Evolutionary conservation across 2,113 vertebrate species (phyloP).

Genomic region (Maylandia zebra): DNA sequence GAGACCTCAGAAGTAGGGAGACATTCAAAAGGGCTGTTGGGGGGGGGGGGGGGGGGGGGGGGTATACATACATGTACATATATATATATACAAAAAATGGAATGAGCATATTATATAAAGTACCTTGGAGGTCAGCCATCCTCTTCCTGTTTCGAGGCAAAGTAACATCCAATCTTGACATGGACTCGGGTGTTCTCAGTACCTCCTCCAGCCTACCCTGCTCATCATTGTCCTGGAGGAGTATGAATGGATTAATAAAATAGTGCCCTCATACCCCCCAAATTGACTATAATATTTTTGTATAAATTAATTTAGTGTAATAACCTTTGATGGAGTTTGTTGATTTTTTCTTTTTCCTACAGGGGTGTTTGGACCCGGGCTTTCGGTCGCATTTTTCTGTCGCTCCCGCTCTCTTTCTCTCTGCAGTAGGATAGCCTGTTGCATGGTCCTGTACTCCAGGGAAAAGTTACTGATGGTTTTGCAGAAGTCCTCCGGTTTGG

Average conservation of each 20-base stretch:
- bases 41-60: rapidly evolving
- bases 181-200: constrained; percentile 54
- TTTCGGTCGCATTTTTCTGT: constrained; percentile 1
- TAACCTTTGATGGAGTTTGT: constrained; percentile 1
- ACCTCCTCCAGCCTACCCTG: constrained; percentile 64
- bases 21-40: neutral
- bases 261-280: neutral
- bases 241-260: neutral
- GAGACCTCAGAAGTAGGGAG: neutral
- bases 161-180: constrained; percentile 28
- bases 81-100: neutral
- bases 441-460: constrained; percentile 64
- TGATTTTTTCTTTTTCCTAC: neutral
- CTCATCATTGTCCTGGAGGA: constrained; percentile 44
- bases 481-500: constrained; percentile 66
- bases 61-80: neutral
- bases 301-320: neutral
- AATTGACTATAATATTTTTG: neutral
- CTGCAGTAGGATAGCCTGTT: constrained; percentile 60
- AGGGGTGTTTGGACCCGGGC: neutral
- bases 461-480: constrained; percentile 74
- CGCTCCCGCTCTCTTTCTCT: constrained; percentile 35
- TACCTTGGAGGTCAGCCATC: constrained; percentile 40
- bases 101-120: neutral
- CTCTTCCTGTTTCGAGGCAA: constrained; percentile 60